phyloP scores from a whole-genome alignment of 1,140 invertebrate species.

The Calycopis cecrops region DNA sequence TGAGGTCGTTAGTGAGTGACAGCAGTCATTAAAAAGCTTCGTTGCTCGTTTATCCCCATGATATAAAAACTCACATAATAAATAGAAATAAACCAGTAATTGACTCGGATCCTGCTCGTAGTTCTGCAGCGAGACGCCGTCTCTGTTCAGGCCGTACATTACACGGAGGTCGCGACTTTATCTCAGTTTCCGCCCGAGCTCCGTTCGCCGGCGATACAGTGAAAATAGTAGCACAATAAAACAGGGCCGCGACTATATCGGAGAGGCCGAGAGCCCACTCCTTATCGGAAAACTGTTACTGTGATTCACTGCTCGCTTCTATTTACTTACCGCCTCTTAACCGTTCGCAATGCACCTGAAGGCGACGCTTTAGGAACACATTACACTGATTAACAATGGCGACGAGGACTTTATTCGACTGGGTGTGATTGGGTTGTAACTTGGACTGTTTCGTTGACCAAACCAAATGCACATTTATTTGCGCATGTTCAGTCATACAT shows the following conservation, averaged over 20 bases:
- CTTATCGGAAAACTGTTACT: slow-evolving; percentile 65
- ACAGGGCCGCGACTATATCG: slow-evolving; percentile 47
- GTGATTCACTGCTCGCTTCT: slow-evolving; percentile 54
- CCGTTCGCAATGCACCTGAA: slow-evolving; percentile 39
- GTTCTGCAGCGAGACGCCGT: slow-evolving; percentile 30
- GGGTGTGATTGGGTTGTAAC: too few species aligned
- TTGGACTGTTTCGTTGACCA: too few species aligned
- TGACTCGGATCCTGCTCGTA: too few species aligned
- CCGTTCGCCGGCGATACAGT: slow-evolving; percentile 53
- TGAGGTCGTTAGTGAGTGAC: too few species aligned
- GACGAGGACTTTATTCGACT: too few species aligned
- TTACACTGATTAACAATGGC: neutral
- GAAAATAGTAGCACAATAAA: slow-evolving; percentile 67
- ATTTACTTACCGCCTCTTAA: slow-evolving; percentile 48
- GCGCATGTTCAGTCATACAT: too few species aligned
- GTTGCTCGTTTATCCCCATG: too few species aligned
- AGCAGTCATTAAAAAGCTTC: too few species aligned
- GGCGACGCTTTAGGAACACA: neutral
- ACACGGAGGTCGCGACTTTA: slow-evolving; percentile 43
- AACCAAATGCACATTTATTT: too few species aligned
- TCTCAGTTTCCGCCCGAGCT: slow-evolving; percentile 61
- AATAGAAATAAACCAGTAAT: too few species aligned
- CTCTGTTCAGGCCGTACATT: slow-evolving; percentile 36
- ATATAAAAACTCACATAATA: too few species aligned
- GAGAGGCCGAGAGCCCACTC: slow-evolving; percentile 39